These are phyloP conservation scores for Ornithoptera priamus DNA, from an alignment of 2,888 invertebrate genomes.

Conservation along the genomic window DNA sequence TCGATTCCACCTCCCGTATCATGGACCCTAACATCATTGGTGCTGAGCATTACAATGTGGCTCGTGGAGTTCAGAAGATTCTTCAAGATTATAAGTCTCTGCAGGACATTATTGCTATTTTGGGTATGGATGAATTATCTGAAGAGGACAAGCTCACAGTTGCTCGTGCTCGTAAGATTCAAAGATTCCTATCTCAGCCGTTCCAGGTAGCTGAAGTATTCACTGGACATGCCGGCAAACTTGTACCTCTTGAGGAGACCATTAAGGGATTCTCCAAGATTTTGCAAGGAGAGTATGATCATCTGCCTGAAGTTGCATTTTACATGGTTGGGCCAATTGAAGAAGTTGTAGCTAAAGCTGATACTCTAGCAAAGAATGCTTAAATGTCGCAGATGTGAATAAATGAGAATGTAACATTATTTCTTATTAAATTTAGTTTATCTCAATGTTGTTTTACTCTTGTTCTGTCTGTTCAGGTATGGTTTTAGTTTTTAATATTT, in stretches of 20 bases:
- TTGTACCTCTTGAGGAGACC: slow-evolving; percentile 92
- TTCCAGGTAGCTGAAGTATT: slow-evolving; percentile 97
- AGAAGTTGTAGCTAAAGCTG: slow-evolving; percentile 92
- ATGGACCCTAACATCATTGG: slow-evolving; percentile 97
- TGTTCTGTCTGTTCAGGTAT: slow-evolving; percentile 29
- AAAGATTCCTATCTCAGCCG: slow-evolving; percentile 76
- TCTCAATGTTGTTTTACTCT: slow-evolving; percentile 30
- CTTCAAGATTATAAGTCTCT: slow-evolving; percentile 90
- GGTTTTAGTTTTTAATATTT: slow-evolving; percentile 28
- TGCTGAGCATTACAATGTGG: slow-evolving; percentile 92
- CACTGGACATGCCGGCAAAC: slow-evolving; percentile 93
- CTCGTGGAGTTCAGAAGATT: slow-evolving; percentile 95
- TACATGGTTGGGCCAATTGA: slow-evolving; percentile 96
- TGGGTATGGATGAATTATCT: slow-evolving; percentile 92
- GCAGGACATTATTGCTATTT: slow-evolving; percentile 94
- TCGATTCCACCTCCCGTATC: slow-evolving; percentile 96
- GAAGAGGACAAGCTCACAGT: slow-evolving; percentile 97
- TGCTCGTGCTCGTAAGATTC: slow-evolving; percentile 94
- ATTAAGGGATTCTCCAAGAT: slow-evolving; percentile 94
- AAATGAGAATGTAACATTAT: slow-evolving; percentile 50
- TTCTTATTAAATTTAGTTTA: slow-evolving; percentile 58
- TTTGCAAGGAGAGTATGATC: slow-evolving; percentile 88
- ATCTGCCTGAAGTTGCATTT: slow-evolving; percentile 93
- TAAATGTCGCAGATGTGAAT: slow-evolving; percentile 55
- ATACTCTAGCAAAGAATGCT: slow-evolving; percentile 82